Conservation (phyloP, 2,888 invertebrate genomes). For the Tortricodes alternella region DNA sequence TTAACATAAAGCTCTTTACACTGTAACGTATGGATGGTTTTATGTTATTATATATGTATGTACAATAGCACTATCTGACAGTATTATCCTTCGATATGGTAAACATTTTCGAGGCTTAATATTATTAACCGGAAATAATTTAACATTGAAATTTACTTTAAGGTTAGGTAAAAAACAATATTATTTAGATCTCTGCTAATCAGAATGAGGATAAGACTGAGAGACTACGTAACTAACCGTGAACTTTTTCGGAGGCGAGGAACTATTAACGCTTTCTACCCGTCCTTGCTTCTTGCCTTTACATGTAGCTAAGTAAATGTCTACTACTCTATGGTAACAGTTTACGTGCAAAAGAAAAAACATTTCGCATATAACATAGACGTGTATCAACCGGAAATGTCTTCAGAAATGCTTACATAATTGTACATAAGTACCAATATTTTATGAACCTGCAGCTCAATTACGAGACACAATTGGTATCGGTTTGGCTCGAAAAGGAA, state of each 20-base stretch:
- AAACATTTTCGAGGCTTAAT: constrained; percentile 33
- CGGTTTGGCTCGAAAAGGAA: no score
- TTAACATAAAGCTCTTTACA: constrained; percentile 57
- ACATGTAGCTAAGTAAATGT: constrained; percentile 75
- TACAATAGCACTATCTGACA: constrained; percentile 61
- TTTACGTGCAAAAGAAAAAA: constrained; percentile 14
- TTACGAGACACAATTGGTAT: no score
- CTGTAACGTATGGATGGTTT: constrained; percentile 45
- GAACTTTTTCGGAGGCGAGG: constrained; percentile 75
- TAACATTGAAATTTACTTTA: constrained; percentile 15
- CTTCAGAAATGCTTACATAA: constrained; percentile 17
- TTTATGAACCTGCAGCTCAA: constrained; percentile 1
- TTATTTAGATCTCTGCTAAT: constrained; percentile 58
- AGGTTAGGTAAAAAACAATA: constrained; percentile 34
- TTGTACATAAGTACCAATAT: not conserved
- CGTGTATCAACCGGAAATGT: constrained; percentile 16
- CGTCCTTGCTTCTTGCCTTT: constrained; percentile 82
- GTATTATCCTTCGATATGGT: constrained; percentile 39
- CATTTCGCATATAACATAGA: constrained; percentile 18
- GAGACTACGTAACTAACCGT: constrained; percentile 74
- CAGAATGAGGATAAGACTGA: constrained; percentile 79
- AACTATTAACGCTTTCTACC: constrained; percentile 79
- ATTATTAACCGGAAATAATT: constrained; percentile 23
- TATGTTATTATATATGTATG: constrained; percentile 38
- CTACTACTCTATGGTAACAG: constrained; percentile 57